phyloP scores from a whole-genome alignment of 2,888 invertebrate species.

The Erebia ligea region DNA sequence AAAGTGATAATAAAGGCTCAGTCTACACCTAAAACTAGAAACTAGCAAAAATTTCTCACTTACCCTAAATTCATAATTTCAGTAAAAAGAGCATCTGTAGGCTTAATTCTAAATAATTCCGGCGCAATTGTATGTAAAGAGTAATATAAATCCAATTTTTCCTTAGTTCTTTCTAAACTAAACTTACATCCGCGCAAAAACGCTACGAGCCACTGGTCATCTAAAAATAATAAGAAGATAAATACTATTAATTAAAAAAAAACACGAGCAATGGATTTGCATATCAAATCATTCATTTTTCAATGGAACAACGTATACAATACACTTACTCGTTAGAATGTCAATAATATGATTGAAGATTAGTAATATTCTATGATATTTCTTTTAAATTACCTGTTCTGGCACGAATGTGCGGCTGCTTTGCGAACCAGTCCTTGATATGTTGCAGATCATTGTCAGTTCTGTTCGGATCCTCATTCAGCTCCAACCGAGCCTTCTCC shows the following conservation, averaged over 20 bases:
- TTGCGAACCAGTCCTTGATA: conserved; percentile 78
- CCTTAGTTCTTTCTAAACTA: conserved; percentile 83
- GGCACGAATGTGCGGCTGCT: conserved; percentile 77
- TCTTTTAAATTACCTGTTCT: conserved; percentile 50
- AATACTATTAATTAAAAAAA: background rate
- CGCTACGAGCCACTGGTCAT: conserved; percentile 84
- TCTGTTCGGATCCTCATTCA: conserved; percentile 76
- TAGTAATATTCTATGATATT: background rate
- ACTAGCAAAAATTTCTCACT: background rate
- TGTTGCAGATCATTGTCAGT: conserved; percentile 69
- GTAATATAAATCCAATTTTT: conserved; percentile 83
- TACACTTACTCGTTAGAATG: too few species aligned
- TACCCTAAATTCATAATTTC: conserved; percentile 61
- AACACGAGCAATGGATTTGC: too few species aligned
- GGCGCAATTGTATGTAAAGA: conserved; percentile 78
- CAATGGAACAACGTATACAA: too few species aligned
- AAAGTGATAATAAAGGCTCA: too few species aligned
- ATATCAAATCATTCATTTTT: too few species aligned
- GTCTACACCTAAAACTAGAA: background rate
- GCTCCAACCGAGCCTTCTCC: conserved; percentile 67
- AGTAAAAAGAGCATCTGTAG: conserved; percentile 52
- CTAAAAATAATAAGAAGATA: conserved; percentile 53
- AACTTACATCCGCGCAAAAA: conserved; percentile 87
- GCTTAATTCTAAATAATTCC: conserved; percentile 66
- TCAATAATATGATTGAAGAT: too few species aligned